These are phyloP conservation scores for Chloromyia formosa DNA, from an alignment of 2,888 invertebrate genomes.

Conservation along the genomic window DNA sequence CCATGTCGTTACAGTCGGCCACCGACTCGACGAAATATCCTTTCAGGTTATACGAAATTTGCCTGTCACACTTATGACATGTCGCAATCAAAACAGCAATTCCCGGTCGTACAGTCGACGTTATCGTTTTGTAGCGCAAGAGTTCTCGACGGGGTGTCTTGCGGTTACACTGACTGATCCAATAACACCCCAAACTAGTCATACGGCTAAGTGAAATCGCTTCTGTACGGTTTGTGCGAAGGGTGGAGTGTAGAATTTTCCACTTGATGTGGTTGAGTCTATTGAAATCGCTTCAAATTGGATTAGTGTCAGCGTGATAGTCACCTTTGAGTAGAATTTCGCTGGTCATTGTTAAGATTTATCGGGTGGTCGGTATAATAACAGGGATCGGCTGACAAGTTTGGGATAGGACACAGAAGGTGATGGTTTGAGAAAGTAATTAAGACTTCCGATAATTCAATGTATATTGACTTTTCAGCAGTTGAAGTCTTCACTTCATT, in stretches of 20 bases:
- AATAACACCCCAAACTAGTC: constrained; percentile 9
- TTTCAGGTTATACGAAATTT: constrained; percentile 37
- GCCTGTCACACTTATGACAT: constrained; percentile 49
- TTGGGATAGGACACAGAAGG: background rate
- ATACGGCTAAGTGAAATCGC: constrained; percentile 30
- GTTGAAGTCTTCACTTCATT: too few species aligned
- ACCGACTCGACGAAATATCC: constrained; percentile 29
- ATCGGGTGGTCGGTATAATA: background rate
- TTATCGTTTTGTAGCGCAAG: constrained; percentile 13
- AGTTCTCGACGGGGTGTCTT: constrained; percentile 27
- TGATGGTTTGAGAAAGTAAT: too few species aligned
- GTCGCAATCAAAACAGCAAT: constrained; percentile 48
- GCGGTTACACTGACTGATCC: constrained; percentile 16
- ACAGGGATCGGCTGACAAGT: background rate
- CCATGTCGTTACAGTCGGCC: background rate
- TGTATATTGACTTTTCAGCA: too few species aligned
- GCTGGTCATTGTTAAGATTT: constrained; percentile 34
- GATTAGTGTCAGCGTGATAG: constrained; percentile 47
- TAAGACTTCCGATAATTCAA: too few species aligned
- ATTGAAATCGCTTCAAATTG: constrained; percentile 44
- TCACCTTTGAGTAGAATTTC: constrained; percentile 39
- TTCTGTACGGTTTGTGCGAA: background rate
- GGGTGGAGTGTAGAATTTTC: background rate
- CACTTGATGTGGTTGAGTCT: background rate
- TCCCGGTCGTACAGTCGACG: constrained; percentile 27